Base-by-base conservation (phyloP, 2,113 vertebrate species). In the Channa argus region DNA sequence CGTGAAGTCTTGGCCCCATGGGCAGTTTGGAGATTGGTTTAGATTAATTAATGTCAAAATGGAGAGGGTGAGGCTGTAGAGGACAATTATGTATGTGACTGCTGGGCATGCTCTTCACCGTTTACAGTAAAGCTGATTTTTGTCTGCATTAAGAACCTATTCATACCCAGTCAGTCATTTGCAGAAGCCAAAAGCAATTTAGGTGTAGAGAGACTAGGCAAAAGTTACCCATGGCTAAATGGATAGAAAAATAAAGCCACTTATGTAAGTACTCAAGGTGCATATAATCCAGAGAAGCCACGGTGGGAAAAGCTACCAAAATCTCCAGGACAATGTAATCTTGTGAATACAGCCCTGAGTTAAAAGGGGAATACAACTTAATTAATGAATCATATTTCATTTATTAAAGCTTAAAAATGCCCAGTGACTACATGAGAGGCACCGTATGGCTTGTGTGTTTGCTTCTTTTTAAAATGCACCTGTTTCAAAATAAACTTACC, bases 21-120 rank as follows among this genome's bases (percentile, higher is more conserved):
- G 81, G 82, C 79, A 69, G 86, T 84, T 84, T 83, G 66, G 83
- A 85, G 79, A 89, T 88, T 82, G 81, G 84, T 71, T 86, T 45
- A 86, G 81, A 90, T 91, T 90, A 90, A 92, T 91, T 91, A 79
- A 87, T 76, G 89, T 89, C 86, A 90, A 80, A 88, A 82, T 33
- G 67, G 59, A 84, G 61, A 75, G 77, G 71, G 60, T 62, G 52
- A 89, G 75, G 75, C 80, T 50, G 14, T 46, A 36, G 74, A 77
- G 83, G 67, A 86, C 85, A 88, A 91, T 90, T 85, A 87, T 86
- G 56, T 80, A 52, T 81, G 80, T 80, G 66, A 84, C 84, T 89
- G 79, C 76, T 55, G 61, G 82, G 61, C 69, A 69, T 44, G 64
- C 66, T 60, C 72, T 79, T 73, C 60, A 10, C 75, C 60, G 63